Conservation (phyloP, 2,888 invertebrate genomes). For the Rhamphomyia laevipes region DNA sequence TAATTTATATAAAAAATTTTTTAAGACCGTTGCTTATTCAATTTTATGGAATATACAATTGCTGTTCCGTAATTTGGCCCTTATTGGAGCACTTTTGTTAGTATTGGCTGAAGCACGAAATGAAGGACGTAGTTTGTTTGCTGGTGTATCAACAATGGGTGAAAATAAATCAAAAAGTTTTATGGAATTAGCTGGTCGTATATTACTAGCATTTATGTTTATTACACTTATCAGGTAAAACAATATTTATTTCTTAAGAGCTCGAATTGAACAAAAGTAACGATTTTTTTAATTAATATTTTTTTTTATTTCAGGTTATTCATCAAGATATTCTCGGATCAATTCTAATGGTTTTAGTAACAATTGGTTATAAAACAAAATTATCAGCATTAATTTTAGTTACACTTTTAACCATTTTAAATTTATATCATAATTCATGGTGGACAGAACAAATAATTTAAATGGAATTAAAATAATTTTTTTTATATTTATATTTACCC, state of each 20-base stretch:
- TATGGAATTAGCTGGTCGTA: slow-evolving; percentile 88
- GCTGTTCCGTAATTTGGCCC: slow-evolving; percentile 86
- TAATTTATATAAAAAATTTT: slow-evolving; percentile 23
- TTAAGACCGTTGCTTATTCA: slow-evolving; percentile 86
- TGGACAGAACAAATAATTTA: slow-evolving; percentile 92
- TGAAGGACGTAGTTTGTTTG: slow-evolving; percentile 89
- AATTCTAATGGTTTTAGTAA: slow-evolving; percentile 88
- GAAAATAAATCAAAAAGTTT: slow-evolving; percentile 97
- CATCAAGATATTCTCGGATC: slow-evolving; percentile 91
- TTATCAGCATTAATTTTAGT: slow-evolving; percentile 91
- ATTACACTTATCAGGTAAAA: slow-evolving; percentile 78
- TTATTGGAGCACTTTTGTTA: slow-evolving; percentile 92
- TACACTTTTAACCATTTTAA: slow-evolving; percentile 73
- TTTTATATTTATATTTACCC: too few species aligned
- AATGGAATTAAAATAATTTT: too few species aligned
- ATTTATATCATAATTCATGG: slow-evolving; percentile 97
- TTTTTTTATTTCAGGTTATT: slow-evolving; percentile 49
- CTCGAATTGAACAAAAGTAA: too few species aligned
- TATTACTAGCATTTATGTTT: slow-evolving; percentile 97
- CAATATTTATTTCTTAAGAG: not conserved
- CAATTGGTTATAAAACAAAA: slow-evolving; percentile 97
- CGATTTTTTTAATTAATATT: not conserved
- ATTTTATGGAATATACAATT: slow-evolving; percentile 98
- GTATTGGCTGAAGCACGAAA: slow-evolving; percentile 93
- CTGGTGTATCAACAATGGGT: slow-evolving; percentile 82